phyloP scores from a whole-genome alignment of 2,113 vertebrate genomes.

The Nibea coibor region DNA sequence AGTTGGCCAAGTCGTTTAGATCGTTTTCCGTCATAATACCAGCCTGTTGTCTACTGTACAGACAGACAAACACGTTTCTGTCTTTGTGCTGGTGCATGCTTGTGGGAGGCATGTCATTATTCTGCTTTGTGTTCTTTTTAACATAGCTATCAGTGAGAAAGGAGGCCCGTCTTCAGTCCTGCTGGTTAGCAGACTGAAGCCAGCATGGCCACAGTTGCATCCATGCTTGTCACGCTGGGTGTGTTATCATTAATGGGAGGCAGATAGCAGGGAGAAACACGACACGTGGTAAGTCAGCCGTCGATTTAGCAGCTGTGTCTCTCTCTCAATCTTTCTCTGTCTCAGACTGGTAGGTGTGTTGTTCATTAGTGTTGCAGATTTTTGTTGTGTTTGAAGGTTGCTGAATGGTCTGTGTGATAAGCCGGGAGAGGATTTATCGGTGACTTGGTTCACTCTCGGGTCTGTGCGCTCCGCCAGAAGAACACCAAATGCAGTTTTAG shows the following conservation, averaged over 20 bases:
- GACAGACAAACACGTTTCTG: not conserved
- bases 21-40: not conserved
- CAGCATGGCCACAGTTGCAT: constrained; percentile 34
- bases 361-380: constrained; percentile 6
- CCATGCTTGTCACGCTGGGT: constrained; percentile 52
- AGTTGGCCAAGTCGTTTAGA: not conserved
- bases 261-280: constrained; percentile 49
- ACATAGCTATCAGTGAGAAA: constrained; percentile 29
- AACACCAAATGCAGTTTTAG: constrained; percentile 40
- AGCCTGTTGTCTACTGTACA: not conserved
- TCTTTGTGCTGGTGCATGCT: constrained; percentile 5
- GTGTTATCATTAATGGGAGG: constrained; percentile 56
- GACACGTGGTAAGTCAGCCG: constrained; percentile 44
- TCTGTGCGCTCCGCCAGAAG: constrained; percentile 29
- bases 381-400: constrained; percentile 31
- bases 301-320: constrained; percentile 35
- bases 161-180: constrained; percentile 28
- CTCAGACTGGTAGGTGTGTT: constrained; percentile 35
- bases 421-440: constrained; percentile 33
- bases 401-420: constrained; percentile 57
- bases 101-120: constrained; percentile 38
- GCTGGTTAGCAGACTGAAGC: constrained; percentile 53
- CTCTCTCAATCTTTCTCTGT: not conserved
- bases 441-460: constrained; percentile 35
- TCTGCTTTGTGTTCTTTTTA: constrained; percentile 37